Base-by-base conservation (phyloP, 2,888 invertebrate species). In the Pollenia labialis region DNA sequence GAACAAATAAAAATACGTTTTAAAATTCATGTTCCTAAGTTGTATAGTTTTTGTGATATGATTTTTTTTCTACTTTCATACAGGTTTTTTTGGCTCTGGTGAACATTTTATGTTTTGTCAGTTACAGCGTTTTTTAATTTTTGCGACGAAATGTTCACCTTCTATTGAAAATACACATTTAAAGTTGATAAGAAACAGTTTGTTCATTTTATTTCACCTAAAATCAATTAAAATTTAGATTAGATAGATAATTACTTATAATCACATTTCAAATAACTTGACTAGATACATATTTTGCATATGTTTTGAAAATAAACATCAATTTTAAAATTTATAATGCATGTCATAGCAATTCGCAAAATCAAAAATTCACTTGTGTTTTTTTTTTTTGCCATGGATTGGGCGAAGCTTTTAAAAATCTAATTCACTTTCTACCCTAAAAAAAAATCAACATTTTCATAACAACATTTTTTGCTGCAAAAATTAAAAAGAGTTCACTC, bases 331-430 rank as follows among this genome's bases (percentile, higher is more conserved):
- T 0, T 40, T 11, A 56, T 18, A 77, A 42, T 48, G 75, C 80
- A 85, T 81, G 68, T 48, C n/a, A 69, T 50, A 32, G 32, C 16
- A 16, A 42, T 54, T 46, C 64, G 32, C 42, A 7, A 50, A 52
- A 50, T 52, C 74, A 82, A 44, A n/a, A 16, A 54, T 11, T 68
- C 44, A 75, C 18, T 14, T 11, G 62, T 50, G 52, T 60, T 62
- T 52, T n/a, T 56, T 52, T n/a, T 56, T 74, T 75, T 60, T 54
- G 46, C 46, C 46, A 54, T 32, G 64, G 69, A 52, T 60, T 82
- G 68, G 52, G 23, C 11, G 14, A 46, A 46, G 68, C 58, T 81
- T 60, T 46, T 42, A 18, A 16, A 52, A 54, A 18, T 62, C 32
- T 69, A 68, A 69, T 42, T 46, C 42, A 42, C 32, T 52, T 2